Evolutionary conservation across 2,888 invertebrate species (phyloP).

Genomic region (Epirrhoe tristata): DNA sequence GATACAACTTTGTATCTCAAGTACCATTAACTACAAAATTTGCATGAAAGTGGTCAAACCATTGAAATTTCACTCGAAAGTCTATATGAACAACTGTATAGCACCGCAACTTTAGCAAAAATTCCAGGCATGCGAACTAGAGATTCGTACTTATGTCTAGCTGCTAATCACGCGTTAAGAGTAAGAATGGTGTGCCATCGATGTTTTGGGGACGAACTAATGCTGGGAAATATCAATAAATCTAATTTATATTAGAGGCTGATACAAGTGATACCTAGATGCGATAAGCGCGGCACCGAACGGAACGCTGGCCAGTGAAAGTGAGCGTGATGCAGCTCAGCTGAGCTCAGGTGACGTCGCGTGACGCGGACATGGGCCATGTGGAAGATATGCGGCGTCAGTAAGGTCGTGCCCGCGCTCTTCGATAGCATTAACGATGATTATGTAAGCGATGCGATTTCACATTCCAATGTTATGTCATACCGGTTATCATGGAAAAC

Average conservation of each 20-base stretch:
- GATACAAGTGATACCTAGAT: neutral
- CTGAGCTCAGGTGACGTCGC: slow-evolving; percentile 70
- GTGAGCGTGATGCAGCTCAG: slow-evolving; percentile 75
- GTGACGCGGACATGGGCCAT: slow-evolving; percentile 80
- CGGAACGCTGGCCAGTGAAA: slow-evolving; percentile 67
- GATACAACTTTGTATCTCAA: too few relatives aligned
- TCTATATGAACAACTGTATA: neutral
- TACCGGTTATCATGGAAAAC: slow-evolving; percentile 44
- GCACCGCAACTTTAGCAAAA: neutral
- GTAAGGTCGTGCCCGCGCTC: slow-evolving; percentile 77
- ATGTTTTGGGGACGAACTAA: neutral
- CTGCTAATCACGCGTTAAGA: neutral
- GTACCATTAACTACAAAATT: slow-evolving; percentile 59
- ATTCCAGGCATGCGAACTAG: neutral
- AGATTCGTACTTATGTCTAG: neutral
- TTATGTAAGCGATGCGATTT: slow-evolving; percentile 70
- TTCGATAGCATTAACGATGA: slow-evolving; percentile 70
- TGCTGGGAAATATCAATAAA: slow-evolving; percentile 1
- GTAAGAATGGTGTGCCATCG: neutral
- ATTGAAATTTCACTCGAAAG: neutral
- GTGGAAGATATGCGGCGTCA: slow-evolving; percentile 83
- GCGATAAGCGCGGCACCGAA: slow-evolving; percentile 43
- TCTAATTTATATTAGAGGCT: slow-evolving; percentile 6
- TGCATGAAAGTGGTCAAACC: slow-evolving; percentile 53
- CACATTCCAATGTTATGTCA: slow-evolving; percentile 45